phyloP scores from a whole-genome alignment of 2,797 vertebrate genomes.

The Brotula barbata region DNA sequence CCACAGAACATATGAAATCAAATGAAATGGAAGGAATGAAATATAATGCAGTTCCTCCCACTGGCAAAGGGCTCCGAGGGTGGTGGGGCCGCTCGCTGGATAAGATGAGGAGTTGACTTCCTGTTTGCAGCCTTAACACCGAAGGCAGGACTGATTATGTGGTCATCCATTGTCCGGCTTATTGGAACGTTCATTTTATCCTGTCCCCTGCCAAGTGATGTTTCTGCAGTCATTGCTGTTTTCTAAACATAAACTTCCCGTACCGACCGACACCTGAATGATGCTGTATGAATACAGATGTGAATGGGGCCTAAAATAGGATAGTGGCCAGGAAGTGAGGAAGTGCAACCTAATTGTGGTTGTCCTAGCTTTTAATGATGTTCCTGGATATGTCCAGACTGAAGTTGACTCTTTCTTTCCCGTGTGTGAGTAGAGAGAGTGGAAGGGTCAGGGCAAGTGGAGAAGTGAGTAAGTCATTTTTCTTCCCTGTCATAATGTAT shows the following conservation, averaged over 20 bases:
- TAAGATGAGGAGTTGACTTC: conserved; percentile 39
- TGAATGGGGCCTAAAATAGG: conserved; percentile 54
- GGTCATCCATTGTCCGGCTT: conserved; percentile 52
- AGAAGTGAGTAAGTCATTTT: conserved; percentile 73
- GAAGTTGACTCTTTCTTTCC: conserved; percentile 72
- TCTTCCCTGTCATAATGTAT: conserved; percentile 78
- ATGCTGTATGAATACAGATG: conserved; percentile 62
- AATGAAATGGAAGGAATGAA: conserved; percentile 75
- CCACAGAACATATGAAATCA: conserved; percentile 74
- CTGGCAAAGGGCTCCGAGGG: conserved; percentile 49
- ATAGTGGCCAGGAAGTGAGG: conserved; percentile 51
- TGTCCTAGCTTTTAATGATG: conserved; percentile 79
- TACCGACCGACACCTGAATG: conserved; percentile 50
- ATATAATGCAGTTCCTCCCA: conserved; percentile 70
- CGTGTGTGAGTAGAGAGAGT: conserved; percentile 49
- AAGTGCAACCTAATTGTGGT: conserved; percentile 74
- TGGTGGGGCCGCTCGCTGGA: conserved; percentile 36
- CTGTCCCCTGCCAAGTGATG: conserved; percentile 39
- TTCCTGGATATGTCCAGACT: conserved; percentile 68
- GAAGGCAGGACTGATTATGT: conserved; percentile 57
- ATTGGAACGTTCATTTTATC: conserved; percentile 67
- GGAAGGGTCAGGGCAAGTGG: conserved; percentile 72
- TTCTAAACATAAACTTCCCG: conserved; percentile 44
- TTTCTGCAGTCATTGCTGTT: conserved; percentile 38
- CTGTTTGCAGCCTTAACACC: conserved; percentile 35